Conservation (phyloP, 2,888 invertebrate species). For the Diaperis boleti region DNA sequence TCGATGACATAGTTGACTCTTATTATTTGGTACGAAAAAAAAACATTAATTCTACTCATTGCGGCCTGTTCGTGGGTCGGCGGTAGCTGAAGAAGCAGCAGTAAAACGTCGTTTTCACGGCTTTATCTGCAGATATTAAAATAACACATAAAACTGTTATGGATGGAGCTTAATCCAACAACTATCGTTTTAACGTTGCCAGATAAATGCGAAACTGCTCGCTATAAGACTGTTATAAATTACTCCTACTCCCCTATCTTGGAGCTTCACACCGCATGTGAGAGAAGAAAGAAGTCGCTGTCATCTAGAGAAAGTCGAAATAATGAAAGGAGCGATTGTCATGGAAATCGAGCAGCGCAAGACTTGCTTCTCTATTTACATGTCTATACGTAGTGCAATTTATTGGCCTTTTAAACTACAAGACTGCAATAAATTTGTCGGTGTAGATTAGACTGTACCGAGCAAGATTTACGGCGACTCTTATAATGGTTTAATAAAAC, state of each 20-base stretch:
- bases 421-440: conserved; percentile 60
- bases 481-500: conserved; percentile 52
- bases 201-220: conserved; percentile 32
- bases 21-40: no score
- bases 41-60: background rate
- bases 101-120: conserved; percentile 8
- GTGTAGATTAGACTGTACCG: conserved; percentile 60
- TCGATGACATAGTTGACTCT: no score
- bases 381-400: conserved; percentile 57
- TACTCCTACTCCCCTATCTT: conserved; percentile 14
- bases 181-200: conserved; percentile 35
- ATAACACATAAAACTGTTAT: conserved; percentile 44
- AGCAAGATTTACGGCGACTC: conserved; percentile 58
- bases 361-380: conserved; percentile 56
- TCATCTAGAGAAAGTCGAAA: conserved; percentile 27
- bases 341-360: conserved; percentile 48
- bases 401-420: conserved; percentile 58
- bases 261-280: conserved; percentile 15
- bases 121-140: conserved; percentile 49
- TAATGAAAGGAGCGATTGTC: conserved; percentile 47
- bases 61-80: background rate
- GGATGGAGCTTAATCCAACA: conserved; percentile 36
- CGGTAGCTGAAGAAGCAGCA: background rate
- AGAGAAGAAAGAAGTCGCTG: conserved; percentile 25
- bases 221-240: conserved; percentile 30